Percentiles rank a stretch among this genome's conserved stretches.
Evolutionary conservation across 2,888 invertebrate species (phyloP).

Genomic region (Dysmachus trigonus): DNA sequence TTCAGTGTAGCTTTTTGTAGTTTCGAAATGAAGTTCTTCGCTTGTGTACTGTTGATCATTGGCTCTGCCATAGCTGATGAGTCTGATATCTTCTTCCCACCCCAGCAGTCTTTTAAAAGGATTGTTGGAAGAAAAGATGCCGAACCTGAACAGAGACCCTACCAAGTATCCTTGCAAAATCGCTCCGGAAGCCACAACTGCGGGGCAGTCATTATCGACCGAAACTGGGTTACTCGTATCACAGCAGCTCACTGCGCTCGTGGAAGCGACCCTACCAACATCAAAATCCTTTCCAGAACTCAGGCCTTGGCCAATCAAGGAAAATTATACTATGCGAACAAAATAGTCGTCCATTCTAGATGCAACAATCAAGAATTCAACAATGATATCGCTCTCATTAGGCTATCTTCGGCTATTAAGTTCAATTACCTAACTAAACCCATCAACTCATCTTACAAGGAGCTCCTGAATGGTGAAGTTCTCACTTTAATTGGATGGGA

Average conservation of each 20-base stretch:
- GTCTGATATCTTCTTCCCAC: slow-evolving; percentile 30
- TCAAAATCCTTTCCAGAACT: slow-evolving; percentile 58
- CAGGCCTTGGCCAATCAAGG: slow-evolving; percentile 56
- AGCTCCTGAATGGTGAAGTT: slow-evolving; percentile 67
- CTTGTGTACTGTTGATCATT: not conserved
- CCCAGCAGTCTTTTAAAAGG: slow-evolving; percentile 9
- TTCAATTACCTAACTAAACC: slow-evolving; percentile 68
- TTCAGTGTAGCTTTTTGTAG: not conserved
- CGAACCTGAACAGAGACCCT: slow-evolving; percentile 53
- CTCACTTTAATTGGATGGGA: slow-evolving; percentile 72
- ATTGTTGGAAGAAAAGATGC: slow-evolving; percentile 47
- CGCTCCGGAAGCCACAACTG: slow-evolving; percentile 59
- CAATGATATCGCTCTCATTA: slow-evolving; percentile 76
- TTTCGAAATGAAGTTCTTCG: not conserved
- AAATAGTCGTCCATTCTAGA: slow-evolving; percentile 56
- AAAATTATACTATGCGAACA: slow-evolving; percentile 55
- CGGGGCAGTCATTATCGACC: slow-evolving; percentile 58
- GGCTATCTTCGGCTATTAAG: slow-evolving; percentile 66
- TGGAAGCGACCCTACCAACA: slow-evolving; percentile 54
- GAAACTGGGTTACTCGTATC: slow-evolving; percentile 56
- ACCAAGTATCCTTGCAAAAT: slow-evolving; percentile 60
- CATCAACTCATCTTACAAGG: slow-evolving; percentile 65
- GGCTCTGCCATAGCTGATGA: slow-evolving; percentile 10
- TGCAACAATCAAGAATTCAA: slow-evolving; percentile 58
- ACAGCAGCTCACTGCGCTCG: slow-evolving; percentile 61